Conservation (phyloP, 2,797 vertebrate species). For the Scolopax bukidnonensis region DNA sequence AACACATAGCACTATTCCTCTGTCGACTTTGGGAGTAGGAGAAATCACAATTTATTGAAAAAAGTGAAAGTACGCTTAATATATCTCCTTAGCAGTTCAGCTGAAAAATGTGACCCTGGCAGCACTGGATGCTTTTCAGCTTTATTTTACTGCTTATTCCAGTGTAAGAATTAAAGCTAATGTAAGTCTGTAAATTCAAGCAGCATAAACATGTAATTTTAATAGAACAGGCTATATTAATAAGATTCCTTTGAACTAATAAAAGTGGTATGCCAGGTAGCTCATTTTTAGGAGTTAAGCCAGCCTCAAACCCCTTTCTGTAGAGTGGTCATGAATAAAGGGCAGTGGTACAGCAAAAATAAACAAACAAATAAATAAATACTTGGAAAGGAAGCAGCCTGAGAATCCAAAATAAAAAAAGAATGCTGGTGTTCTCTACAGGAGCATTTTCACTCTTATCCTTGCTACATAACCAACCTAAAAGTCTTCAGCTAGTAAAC, state of each 20-base stretch:
- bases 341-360: not conserved
- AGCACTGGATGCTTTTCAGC: not conserved
- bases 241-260: not conserved
- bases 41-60: not conserved
- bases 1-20: not conserved
- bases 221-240: not conserved
- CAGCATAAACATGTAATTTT: not conserved
- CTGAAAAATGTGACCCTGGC: constrained; percentile 37
- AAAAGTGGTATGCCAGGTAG: not conserved
- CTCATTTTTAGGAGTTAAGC: not conserved
- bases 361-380: constrained; percentile 6
- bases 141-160: constrained; percentile 26
- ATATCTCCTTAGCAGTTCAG: not conserved
- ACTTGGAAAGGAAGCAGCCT: constrained; percentile 9
- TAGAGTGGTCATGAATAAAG: not conserved
- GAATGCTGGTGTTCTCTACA: not conserved
- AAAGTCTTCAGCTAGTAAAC: constrained; percentile 65
- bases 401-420: constrained; percentile 44
- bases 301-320: not conserved
- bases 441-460: constrained; percentile 15
- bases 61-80: not conserved
- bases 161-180: constrained; percentile 5
- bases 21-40: not conserved
- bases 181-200: not conserved
- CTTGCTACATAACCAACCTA: constrained; percentile 36